Evolutionary conservation across 2,797 vertebrate species (phyloP).

Genomic region (Chrosomus eos): DNA sequence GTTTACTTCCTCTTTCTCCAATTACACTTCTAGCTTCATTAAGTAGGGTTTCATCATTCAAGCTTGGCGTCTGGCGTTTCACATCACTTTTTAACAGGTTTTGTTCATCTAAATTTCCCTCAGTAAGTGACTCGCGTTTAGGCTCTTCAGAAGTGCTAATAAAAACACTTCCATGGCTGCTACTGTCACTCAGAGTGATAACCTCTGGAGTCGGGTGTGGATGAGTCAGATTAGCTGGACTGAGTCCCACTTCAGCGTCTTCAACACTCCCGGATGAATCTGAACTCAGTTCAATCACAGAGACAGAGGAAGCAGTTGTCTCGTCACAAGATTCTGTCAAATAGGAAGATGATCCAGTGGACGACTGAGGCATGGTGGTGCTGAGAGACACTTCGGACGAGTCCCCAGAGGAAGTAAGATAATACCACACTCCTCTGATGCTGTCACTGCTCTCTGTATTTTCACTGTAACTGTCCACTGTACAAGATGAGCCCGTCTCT

Average conservation of each 20-base stretch:
- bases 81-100: background rate
- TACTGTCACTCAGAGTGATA: conserved; percentile 31
- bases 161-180: conserved; percentile 35
- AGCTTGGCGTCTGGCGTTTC: background rate
- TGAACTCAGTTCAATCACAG: conserved; percentile 50
- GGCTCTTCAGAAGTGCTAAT: background rate
- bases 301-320: conserved; percentile 23
- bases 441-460: conserved; percentile 51
- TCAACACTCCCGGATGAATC: conserved; percentile 45
- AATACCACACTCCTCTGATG: conserved; percentile 66
- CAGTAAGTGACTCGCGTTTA: background rate
- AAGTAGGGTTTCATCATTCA: background rate
- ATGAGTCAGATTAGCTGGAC: background rate
- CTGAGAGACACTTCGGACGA: conserved; percentile 49
- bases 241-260: conserved; percentile 18
- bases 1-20: conserved; percentile 11
- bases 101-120: background rate
- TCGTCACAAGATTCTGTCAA: conserved; percentile 11
- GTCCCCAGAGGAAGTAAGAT: conserved; percentile 56
- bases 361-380: conserved; percentile 49
- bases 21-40: conserved; percentile 8
- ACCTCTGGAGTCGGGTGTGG: background rate
- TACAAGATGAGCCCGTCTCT: background rate
- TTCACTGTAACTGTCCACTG: conserved; percentile 11
- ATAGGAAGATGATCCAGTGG: conserved; percentile 37